These are phyloP conservation scores for Pandemis heparana DNA, from an alignment of 2,888 invertebrate genomes.

Conservation along the genomic window DNA sequence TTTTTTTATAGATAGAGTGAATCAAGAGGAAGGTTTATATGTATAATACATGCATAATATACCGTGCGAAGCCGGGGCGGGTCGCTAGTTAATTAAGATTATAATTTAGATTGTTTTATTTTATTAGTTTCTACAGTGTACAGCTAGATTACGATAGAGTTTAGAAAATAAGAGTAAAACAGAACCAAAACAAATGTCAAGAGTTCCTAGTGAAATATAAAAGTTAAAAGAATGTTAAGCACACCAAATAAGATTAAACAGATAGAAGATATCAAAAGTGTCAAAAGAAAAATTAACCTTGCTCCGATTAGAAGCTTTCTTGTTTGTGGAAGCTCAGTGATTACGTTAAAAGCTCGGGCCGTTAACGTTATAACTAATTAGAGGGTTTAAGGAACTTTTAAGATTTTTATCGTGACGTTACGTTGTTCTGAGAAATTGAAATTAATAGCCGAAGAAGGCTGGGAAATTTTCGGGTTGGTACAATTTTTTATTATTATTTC, in stretches of 20 bases:
- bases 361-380: slow-evolving; percentile 35
- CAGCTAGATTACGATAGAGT: too few species aligned
- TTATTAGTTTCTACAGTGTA: too few species aligned
- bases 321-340: slow-evolving; percentile 31
- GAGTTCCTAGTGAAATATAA: neutral
- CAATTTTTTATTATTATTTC: neutral
- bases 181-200: neutral
- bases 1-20: too few species aligned
- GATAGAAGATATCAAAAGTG: slow-evolving; percentile 19
- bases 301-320: slow-evolving; percentile 19
- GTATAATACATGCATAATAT: too few species aligned
- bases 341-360: slow-evolving; percentile 36
- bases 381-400: slow-evolving; percentile 29
- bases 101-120: too few species aligned
- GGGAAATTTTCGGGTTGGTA: neutral
- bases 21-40: too few species aligned
- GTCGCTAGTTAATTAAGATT: too few species aligned
- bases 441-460: slow-evolving; percentile 25
- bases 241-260: slow-evolving; percentile 13
- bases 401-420: slow-evolving; percentile 41
- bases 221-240: slow-evolving; percentile 1
- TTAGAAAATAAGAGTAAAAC: too few species aligned
- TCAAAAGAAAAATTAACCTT: slow-evolving; percentile 36
- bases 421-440: slow-evolving; percentile 29
- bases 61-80: too few species aligned